Conservation (phyloP, 2,113 vertebrate genomes). For the Mesocricetus auratus region DNA sequence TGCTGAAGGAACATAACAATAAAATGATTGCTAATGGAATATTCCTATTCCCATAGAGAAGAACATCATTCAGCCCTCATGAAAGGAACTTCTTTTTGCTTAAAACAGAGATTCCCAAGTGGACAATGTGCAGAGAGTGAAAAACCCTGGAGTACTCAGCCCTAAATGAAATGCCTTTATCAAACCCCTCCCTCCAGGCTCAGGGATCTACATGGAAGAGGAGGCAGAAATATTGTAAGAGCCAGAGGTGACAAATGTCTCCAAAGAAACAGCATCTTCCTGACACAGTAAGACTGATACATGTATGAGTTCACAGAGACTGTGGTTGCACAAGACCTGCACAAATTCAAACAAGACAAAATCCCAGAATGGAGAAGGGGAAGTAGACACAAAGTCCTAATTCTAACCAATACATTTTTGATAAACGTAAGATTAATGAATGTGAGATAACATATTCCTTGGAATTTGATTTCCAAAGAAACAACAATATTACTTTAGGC, state of each 20-base stretch:
- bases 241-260: neutral
- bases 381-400: neutral
- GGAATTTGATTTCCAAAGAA: neutral
- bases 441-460: neutral
- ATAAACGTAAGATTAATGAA: slow-evolving; percentile 21
- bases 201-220: neutral
- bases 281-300: neutral
- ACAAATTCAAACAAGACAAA: neutral
- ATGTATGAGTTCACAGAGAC: neutral
- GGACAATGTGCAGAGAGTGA: neutral
- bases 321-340: neutral
- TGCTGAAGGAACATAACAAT: neutral
- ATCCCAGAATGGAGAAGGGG: neutral
- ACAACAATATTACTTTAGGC: neutral
- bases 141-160: neutral
- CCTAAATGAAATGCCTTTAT: neutral
- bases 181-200: neutral
- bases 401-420: neutral
- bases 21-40: neutral
- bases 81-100: neutral
- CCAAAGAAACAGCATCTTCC: neutral
- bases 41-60: neutral
- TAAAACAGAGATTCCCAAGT: neutral
- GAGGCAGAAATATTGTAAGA: neutral
- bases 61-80: neutral